Percentiles rank a stretch among this genome's conserved stretches.
phyloP scores from a whole-genome alignment of 2,888 invertebrate genomes.

The Selenia dentaria region DNA sequence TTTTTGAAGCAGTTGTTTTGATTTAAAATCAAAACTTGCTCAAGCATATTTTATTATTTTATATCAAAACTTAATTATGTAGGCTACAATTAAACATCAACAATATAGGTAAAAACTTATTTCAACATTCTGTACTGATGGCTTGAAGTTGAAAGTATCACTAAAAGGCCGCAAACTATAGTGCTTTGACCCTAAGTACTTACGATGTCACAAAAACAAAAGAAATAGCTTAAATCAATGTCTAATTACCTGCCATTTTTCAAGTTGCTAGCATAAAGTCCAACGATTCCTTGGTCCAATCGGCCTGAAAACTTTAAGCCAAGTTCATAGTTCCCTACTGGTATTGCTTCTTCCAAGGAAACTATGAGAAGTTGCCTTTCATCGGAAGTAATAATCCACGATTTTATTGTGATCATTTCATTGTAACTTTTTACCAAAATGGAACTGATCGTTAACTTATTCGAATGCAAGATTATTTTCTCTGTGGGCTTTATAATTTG shows the following conservation, averaged over 20 bases:
- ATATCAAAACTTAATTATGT: too few relatives aligned
- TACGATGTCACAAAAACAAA: too few relatives aligned
- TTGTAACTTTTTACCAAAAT: constrained; percentile 38
- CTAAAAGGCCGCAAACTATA: too few relatives aligned
- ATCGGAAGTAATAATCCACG: constrained; percentile 38
- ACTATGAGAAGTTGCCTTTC: constrained; percentile 68
- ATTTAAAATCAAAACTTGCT: too few relatives aligned
- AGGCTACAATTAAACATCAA: too few relatives aligned
- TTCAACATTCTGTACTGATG: too few relatives aligned
- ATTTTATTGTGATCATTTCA: constrained; percentile 32
- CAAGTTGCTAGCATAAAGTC: constrained; percentile 84
- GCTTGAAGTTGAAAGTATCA: too few relatives aligned
- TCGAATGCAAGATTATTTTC: constrained; percentile 85
- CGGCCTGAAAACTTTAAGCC: constrained; percentile 77
- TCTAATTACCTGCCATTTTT: constrained; percentile 73
- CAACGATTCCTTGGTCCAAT: constrained; percentile 76
- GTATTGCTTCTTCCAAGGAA: constrained; percentile 52
- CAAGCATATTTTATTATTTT: too few relatives aligned
- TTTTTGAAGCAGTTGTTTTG: too few relatives aligned
- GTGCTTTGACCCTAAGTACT: too few relatives aligned
- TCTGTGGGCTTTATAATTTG: constrained; percentile 65
- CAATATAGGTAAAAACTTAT: too few relatives aligned
- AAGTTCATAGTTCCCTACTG: constrained; percentile 58
- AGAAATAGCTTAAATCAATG: too few relatives aligned
- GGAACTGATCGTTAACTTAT: constrained; percentile 79